Evolutionary conservation across 2,888 invertebrate species (phyloP).

Genomic region (Sipha maydis): DNA sequence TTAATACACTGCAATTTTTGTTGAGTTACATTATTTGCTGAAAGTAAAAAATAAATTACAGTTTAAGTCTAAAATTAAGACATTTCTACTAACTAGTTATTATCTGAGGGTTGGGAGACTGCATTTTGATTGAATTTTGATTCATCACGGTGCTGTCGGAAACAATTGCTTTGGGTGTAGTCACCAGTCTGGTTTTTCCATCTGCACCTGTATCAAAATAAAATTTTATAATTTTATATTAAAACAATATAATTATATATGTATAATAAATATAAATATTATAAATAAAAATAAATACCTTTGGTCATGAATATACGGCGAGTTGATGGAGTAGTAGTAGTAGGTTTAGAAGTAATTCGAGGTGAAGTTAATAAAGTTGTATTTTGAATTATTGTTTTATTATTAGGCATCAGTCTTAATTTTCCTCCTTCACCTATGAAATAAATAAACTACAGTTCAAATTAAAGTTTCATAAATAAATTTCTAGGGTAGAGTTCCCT

Average conservation of each 20-base stretch:
- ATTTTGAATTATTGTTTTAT: constrained; percentile 34
- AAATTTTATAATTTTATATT: neutral
- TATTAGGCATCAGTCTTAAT: constrained; percentile 49
- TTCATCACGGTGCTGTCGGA: constrained; percentile 25
- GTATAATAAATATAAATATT: neutral
- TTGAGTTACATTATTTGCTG: constrained; percentile 64
- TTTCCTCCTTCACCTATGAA: constrained; percentile 48
- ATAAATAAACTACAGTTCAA: neutral
- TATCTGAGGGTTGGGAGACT: constrained; percentile 47
- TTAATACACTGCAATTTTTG: constrained; percentile 92
- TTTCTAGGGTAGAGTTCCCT: too few relatives aligned
- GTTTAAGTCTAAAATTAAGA: neutral
- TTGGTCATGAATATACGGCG: constrained; percentile 81
- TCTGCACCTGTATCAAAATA: constrained; percentile 58
- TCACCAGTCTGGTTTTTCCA: constrained; percentile 73
- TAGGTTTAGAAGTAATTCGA: constrained; percentile 16
- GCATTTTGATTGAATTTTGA: constrained; percentile 49
- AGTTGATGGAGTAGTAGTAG: constrained; percentile 68
- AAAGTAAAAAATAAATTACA: neutral
- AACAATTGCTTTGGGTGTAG: constrained; percentile 72
- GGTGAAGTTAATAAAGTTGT: constrained; percentile 31
- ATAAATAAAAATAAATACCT: constrained; percentile 68
- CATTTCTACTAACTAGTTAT: constrained; percentile 11
- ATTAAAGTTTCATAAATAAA: neutral
- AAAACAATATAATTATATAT: neutral